phyloP scores from a whole-genome alignment of 1,140 invertebrate genomes.

The Pentalonia nigronervosa region DNA sequence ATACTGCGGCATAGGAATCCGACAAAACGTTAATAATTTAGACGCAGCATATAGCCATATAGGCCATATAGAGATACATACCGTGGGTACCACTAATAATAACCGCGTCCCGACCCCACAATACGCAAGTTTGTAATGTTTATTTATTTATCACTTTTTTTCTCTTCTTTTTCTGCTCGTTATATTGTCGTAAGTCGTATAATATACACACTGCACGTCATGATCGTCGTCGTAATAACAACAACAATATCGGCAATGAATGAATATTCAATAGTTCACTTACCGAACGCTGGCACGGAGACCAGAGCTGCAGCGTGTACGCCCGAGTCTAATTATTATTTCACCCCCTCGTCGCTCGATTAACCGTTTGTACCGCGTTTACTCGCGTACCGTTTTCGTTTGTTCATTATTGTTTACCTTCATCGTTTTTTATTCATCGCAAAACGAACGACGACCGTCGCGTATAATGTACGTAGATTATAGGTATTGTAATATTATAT shows the following conservation, averaged over 20 bases:
- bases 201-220: neutral
- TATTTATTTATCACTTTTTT: neutral
- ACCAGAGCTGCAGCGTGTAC: neutral
- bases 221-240: neutral
- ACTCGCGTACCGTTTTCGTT: neutral
- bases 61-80: neutral
- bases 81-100: neutral
- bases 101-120: neutral
- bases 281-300: neutral
- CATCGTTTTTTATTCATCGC: neutral
- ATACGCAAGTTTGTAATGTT: neutral
- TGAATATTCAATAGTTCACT: conserved; percentile 3
- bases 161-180: neutral
- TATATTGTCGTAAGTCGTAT: neutral
- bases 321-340: neutral
- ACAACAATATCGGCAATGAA: neutral
- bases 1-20: neutral
- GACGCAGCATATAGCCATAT: neutral
- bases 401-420: neutral
- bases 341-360: neutral
- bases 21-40: conserved; percentile 34
- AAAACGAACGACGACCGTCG: neutral
- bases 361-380: neutral
- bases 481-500: no score
- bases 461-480: neutral